Conservation (phyloP, 1,140 invertebrate species). For the Trinorchestia longiramus region DNA sequence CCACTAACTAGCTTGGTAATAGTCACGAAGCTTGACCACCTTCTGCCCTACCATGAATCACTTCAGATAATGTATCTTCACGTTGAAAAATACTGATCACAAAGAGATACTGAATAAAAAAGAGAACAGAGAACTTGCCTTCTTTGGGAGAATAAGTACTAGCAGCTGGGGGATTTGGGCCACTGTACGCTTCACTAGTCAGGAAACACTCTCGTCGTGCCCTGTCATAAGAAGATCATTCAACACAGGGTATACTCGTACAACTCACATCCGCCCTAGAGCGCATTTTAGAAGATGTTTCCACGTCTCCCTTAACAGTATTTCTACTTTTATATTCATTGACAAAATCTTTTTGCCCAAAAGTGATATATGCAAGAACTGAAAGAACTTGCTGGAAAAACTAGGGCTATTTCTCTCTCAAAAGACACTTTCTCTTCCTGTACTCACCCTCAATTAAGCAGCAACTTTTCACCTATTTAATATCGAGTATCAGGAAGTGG, state of each 20-base stretch:
- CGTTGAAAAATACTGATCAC: background rate
- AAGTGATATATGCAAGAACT: too few relatives aligned
- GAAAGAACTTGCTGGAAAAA: too few relatives aligned
- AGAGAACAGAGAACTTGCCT: background rate
- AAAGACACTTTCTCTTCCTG: too few relatives aligned
- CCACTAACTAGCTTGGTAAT: too few relatives aligned
- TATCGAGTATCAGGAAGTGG: too few relatives aligned
- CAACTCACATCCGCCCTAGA: background rate
- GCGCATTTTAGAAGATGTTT: background rate
- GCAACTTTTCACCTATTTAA: too few relatives aligned
- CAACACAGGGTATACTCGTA: background rate
- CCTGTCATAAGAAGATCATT: background rate
- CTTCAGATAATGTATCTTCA: background rate
- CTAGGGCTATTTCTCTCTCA: too few relatives aligned
- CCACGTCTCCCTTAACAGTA: background rate
- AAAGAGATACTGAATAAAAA: background rate
- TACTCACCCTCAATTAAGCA: too few relatives aligned
- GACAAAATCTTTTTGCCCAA: background rate
- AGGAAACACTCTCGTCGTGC: background rate
- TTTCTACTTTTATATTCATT: background rate
- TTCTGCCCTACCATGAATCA: background rate
- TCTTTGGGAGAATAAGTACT: background rate
- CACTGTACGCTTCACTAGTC: background rate
- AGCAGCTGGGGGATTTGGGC: background rate
- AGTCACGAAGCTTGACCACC: background rate